Conservation (phyloP, 2,888 invertebrate genomes). For the Ypsolopha sequella region DNA sequence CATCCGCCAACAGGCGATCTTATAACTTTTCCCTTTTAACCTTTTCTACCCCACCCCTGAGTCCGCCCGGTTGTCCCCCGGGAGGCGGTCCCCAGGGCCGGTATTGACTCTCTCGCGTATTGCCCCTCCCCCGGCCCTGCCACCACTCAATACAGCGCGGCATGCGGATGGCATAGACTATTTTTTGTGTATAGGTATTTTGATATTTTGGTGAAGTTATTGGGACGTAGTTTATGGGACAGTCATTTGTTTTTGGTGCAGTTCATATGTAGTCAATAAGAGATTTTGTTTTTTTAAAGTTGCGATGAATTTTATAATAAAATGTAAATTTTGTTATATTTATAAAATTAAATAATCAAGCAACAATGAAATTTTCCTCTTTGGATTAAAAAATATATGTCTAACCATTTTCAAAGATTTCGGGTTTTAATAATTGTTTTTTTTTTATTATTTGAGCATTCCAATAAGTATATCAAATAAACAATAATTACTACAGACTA, state of each 20-base stretch:
- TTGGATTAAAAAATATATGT: too few species aligned
- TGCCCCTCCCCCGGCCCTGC: constrained; percentile 41
- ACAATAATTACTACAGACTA: neutral
- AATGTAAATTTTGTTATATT: neutral
- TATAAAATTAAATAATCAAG: too few species aligned
- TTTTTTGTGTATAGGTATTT: constrained; percentile 8
- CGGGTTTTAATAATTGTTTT: too few species aligned
- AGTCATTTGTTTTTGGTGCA: neutral
- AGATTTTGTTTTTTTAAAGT: neutral
- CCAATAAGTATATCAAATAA: too few species aligned
- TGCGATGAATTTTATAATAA: neutral
- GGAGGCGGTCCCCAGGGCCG: constrained; percentile 70
- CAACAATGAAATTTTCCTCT: too few species aligned
- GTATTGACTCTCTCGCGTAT: constrained; percentile 48
- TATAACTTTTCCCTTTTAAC: constrained; percentile 71
- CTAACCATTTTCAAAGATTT: too few species aligned
- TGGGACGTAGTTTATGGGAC: neutral
- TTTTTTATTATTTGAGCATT: too few species aligned
- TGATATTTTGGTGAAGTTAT: too few species aligned
- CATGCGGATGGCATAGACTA: constrained; percentile 59
- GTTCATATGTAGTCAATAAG: too few species aligned
- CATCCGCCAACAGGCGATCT: constrained; percentile 66
- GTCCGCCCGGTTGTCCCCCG: constrained; percentile 40
- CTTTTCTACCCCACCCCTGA: constrained; percentile 44
- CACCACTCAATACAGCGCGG: constrained; percentile 70